phyloP scores from a whole-genome alignment of 2,888 invertebrate genomes.

The Drosophila anomalata region DNA sequence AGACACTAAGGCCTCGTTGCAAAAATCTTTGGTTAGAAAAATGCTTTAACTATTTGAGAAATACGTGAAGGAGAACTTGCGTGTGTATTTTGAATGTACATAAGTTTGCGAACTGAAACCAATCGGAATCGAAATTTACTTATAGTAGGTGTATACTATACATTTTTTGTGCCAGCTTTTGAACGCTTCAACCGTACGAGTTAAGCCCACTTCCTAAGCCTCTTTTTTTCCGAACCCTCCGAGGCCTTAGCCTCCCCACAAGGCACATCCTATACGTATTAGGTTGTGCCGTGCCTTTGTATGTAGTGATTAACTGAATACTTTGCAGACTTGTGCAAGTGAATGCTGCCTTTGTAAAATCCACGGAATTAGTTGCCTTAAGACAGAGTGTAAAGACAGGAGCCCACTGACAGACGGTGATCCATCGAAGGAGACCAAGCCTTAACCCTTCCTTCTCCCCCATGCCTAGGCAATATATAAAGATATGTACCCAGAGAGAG shows the following conservation, averaged over 20 bases:
- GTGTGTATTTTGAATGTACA: slow-evolving; percentile 43
- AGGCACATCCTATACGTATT: not conserved
- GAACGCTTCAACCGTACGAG: slow-evolving; percentile 27
- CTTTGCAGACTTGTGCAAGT: slow-evolving; percentile 47
- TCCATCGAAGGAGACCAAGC: slow-evolving; percentile 2
- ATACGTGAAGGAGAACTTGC: slow-evolving; percentile 30
- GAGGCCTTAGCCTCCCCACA: slow-evolving; percentile 18
- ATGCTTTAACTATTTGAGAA: slow-evolving; percentile 76
- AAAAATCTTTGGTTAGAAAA: slow-evolving; percentile 73
- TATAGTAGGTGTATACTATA: slow-evolving; percentile 27
- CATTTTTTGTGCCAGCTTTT: slow-evolving; percentile 61
- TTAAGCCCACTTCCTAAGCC: slow-evolving; percentile 17
- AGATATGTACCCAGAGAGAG: slow-evolving; percentile 13
- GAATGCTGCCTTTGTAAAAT: slow-evolving; percentile 79
- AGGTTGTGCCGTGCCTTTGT: slow-evolving; percentile 16
- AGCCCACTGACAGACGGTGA: slow-evolving; percentile 21
- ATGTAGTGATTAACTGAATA: slow-evolving; percentile 42
- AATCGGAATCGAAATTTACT: slow-evolving; percentile 33
- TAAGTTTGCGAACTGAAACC: slow-evolving; percentile 25
- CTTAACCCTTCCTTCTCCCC: not conserved
- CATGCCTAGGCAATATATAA: slow-evolving; percentile 7
- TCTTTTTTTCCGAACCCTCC: slow-evolving; percentile 1
- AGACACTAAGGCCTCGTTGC: slow-evolving; percentile 24
- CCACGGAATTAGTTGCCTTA: slow-evolving; percentile 56
- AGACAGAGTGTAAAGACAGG: slow-evolving; percentile 45